Percentiles rank a stretch among this genome's conserved stretches.
phyloP scores from a whole-genome alignment of 2,113 vertebrate genomes.

The Myocastor coypus region DNA sequence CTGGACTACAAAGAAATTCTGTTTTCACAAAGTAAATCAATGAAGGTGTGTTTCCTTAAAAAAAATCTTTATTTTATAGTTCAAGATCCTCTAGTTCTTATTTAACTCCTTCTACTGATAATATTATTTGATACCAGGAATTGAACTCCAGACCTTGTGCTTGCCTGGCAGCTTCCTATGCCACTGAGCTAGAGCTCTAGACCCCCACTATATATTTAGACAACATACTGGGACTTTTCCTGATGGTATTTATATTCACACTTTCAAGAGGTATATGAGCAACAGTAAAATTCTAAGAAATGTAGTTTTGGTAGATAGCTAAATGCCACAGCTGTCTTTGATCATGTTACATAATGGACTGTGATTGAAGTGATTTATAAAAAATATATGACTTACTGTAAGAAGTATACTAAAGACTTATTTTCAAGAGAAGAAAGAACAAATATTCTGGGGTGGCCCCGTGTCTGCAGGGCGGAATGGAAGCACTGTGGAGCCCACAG shows the following conservation, averaged over 20 bases:
- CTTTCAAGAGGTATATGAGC: neutral
- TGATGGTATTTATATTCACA: neutral
- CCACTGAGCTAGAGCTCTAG: too few species aligned
- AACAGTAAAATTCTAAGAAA: constrained; percentile 22
- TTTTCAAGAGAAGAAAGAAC: neutral
- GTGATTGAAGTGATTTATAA: constrained; percentile 19
- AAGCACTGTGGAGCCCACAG: neutral
- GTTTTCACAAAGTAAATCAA: constrained; percentile 32
- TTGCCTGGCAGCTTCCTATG: too few species aligned
- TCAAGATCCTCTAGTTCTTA: neutral
- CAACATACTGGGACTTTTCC: neutral
- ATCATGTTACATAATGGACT: neutral
- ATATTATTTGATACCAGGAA: too few species aligned
- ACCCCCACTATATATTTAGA: neutral
- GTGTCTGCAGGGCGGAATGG: neutral
- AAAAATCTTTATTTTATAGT: constrained; percentile 8
- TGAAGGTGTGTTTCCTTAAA: neutral
- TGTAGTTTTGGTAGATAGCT: neutral
- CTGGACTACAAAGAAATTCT: neutral
- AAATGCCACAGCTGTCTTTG: constrained; percentile 30
- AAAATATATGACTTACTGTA: constrained; percentile 9
- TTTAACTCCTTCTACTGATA: too few species aligned
- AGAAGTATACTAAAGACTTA: neutral
- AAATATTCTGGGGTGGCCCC: neutral
- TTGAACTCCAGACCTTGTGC: too few species aligned